A percentile compares a stretch with the other conserved stretches of the same genome.
These are phyloP conservation scores for Drosophila ustulata DNA, from an alignment of 2,888 invertebrate genomes.

Conservation along the genomic window DNA sequence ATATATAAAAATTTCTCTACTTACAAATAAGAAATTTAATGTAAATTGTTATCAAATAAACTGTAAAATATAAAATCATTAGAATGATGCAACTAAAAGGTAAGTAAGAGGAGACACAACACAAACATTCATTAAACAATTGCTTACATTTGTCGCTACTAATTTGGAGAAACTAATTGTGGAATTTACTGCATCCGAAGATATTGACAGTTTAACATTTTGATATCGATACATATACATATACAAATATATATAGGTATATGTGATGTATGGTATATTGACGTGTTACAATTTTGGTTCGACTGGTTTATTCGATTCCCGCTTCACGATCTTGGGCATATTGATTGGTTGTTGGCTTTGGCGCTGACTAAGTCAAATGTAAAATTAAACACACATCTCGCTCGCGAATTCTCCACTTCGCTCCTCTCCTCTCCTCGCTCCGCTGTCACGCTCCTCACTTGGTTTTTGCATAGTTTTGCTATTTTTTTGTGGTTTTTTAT, in stretches of 20 bases:
- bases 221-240: background rate
- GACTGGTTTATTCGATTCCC: slow-evolving; percentile 10
- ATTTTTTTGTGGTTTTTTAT: slow-evolving; percentile 64
- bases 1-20: slow-evolving; percentile 66
- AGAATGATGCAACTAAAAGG: slow-evolving; percentile 16
- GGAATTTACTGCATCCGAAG: slow-evolving; percentile 35
- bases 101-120: slow-evolving; percentile 37
- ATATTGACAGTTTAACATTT: slow-evolving; percentile 25
- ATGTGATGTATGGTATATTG: background rate
- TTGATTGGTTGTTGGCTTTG: slow-evolving; percentile 36
- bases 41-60: slow-evolving; percentile 8
- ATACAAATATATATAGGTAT: background rate
- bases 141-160: slow-evolving; percentile 49
- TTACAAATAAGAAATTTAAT: slow-evolving; percentile 44
- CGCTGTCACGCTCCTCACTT: slow-evolving; percentile 67
- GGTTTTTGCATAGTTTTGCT: slow-evolving; percentile 74
- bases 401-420: slow-evolving; percentile 26
- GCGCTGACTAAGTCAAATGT: slow-evolving; percentile 61
- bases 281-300: slow-evolving; percentile 12
- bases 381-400: slow-evolving; percentile 71
- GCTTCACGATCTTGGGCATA: slow-evolving; percentile 18
- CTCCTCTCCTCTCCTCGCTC: slow-evolving; percentile 2
- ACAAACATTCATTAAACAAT: slow-evolving; percentile 21
- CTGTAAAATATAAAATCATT: slow-evolving; percentile 7
- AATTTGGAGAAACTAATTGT: slow-evolving; percentile 30